Evolutionary conservation across 2,113 vertebrate species (phyloP).

Genomic region (Centrocercus urophasianus): DNA sequence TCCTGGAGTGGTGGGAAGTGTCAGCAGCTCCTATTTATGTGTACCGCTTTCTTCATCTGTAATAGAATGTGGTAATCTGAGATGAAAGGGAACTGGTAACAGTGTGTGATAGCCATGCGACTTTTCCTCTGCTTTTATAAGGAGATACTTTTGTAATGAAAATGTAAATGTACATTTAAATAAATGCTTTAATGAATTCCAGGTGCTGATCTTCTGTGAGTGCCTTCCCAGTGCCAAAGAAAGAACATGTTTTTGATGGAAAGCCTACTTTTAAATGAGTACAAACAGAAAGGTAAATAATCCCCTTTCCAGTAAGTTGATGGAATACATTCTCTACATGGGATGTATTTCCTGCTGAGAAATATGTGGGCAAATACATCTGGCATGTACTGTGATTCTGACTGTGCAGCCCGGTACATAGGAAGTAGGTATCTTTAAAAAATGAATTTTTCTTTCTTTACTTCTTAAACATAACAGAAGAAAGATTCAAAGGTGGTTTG

Average conservation of each 20-base stretch:
- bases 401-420: not conserved
- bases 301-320: not conserved
- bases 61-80: not conserved
- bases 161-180: not conserved
- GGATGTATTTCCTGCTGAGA: not conserved
- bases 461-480: not conserved
- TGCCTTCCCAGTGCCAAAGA: not conserved
- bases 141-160: not conserved
- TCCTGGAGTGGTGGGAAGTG: not conserved
- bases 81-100: not conserved
- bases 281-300: not conserved
- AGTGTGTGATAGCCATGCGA: fast-evolving
- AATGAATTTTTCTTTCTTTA: not conserved
- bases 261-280: not conserved
- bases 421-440: not conserved
- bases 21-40: fast-evolving
- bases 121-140: not conserved
- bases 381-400: not conserved
- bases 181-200: not conserved
- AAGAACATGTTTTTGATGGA: not conserved
- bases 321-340: not conserved
- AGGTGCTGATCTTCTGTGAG: not conserved
- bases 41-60: fast-evolving
- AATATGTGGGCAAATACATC: not conserved
- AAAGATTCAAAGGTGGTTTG: not conserved